Conservation (phyloP, 2,113 vertebrate species). For the Ptyas mucosa region DNA sequence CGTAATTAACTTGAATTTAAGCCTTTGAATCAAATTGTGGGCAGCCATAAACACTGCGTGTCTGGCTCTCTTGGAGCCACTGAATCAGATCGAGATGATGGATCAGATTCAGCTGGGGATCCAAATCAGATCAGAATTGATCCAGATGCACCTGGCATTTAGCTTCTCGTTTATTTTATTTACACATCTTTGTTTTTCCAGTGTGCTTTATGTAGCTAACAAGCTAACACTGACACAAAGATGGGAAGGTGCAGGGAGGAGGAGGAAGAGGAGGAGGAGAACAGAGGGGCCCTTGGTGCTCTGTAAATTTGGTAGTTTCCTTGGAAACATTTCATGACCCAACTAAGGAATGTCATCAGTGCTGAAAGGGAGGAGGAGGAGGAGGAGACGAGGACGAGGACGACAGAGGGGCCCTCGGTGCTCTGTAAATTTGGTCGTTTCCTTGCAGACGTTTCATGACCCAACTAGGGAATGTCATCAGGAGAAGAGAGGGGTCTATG, state of each 20-base stretch:
- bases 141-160: neutral
- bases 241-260: neutral
- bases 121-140: neutral
- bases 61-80: neutral
- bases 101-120: neutral
- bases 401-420: too few species aligned
- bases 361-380: too few species aligned
- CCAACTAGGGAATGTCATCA: too few species aligned
- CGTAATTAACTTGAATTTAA: neutral
- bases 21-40: neutral
- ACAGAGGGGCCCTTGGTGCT: too few species aligned
- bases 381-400: too few species aligned
- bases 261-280: too few species aligned
- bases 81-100: neutral
- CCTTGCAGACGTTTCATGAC: too few species aligned
- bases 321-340: too few species aligned
- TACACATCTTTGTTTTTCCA: neutral
- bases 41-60: neutral
- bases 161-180: neutral
- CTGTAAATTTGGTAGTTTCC: too few species aligned
- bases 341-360: too few species aligned
- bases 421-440: too few species aligned
- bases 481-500: too few species aligned
- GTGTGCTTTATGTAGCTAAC: neutral
- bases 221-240: neutral